Evolutionary conservation across 2,113 vertebrate species (phyloP).

Genomic region (Tricholaema leucomelas): DNA sequence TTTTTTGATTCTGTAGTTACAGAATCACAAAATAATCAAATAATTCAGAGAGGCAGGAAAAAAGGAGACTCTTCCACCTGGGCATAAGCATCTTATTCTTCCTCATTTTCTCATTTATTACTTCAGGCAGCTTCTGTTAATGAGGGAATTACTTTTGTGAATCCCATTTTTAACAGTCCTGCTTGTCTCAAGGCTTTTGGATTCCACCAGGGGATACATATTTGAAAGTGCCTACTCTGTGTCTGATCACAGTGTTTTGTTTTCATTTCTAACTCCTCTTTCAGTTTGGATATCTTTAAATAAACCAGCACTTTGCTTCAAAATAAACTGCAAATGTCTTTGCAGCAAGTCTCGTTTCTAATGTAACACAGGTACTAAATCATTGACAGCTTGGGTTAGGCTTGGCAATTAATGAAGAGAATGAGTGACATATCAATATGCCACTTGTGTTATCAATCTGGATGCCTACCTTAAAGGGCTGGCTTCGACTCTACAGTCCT

Average conservation of each 20-base stretch:
- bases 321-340: not conserved
- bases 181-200: not conserved
- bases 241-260: not conserved
- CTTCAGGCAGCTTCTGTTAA: not conserved
- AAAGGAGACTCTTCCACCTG: not conserved
- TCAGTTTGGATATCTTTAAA: not conserved
- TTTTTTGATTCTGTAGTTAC: not conserved
- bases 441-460: not conserved
- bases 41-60: not conserved
- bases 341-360: not conserved
- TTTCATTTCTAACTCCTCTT: not conserved
- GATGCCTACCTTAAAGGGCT: not conserved
- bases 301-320: not conserved
- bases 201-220: not conserved
- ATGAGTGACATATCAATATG: not conserved
- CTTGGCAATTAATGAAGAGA: not conserved
- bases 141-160: not conserved
- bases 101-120: not conserved
- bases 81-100: not conserved
- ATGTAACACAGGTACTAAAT: not conserved
- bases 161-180: not conserved
- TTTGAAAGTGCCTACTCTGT: not conserved
- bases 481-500: not conserved
- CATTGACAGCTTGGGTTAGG: not conserved
- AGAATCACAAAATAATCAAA: too few species aligned